Conservation (phyloP, 2,888 invertebrate species). For the Eupeodes latifasciatus region DNA sequence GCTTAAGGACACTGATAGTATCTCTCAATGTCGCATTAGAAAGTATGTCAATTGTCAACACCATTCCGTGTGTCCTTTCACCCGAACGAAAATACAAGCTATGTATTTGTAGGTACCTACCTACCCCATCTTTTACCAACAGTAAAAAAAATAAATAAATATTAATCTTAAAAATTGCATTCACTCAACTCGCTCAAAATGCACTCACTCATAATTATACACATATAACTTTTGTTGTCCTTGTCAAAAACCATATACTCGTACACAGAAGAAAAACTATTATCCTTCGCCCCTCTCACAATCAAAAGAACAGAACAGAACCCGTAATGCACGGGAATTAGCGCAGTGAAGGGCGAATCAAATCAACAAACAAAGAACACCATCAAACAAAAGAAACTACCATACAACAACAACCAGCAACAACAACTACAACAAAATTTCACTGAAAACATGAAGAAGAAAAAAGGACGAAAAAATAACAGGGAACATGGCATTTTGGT, state of each 20-base stretch:
- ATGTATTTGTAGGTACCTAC: background rate
- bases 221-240: conserved; percentile 38
- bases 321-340: conserved; percentile 71
- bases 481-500: conserved; percentile 47
- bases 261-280: conserved; percentile 18
- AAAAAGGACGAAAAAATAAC: conserved; percentile 20
- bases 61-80: conserved; percentile 20
- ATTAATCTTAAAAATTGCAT: conserved; percentile 58
- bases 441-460: background rate
- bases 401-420: background rate
- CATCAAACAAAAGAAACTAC: conserved; percentile 61
- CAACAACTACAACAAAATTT: no score
- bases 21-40: conserved; percentile 58
- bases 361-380: conserved; percentile 75
- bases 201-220: conserved; percentile 25
- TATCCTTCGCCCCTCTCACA: conserved; percentile 28
- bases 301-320: conserved; percentile 41
- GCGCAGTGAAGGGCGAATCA: conserved; percentile 73
- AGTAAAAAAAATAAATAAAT: background rate
- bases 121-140: background rate
- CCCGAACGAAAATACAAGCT: background rate
- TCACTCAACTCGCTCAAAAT: conserved; percentile 55
- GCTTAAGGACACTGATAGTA: conserved; percentile 57
- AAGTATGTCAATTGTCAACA: conserved; percentile 60
- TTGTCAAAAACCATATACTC: conserved; percentile 28